Base-by-base conservation (phyloP, 2,888 invertebrate genomes). In the Platycheirus rosarum region DNA sequence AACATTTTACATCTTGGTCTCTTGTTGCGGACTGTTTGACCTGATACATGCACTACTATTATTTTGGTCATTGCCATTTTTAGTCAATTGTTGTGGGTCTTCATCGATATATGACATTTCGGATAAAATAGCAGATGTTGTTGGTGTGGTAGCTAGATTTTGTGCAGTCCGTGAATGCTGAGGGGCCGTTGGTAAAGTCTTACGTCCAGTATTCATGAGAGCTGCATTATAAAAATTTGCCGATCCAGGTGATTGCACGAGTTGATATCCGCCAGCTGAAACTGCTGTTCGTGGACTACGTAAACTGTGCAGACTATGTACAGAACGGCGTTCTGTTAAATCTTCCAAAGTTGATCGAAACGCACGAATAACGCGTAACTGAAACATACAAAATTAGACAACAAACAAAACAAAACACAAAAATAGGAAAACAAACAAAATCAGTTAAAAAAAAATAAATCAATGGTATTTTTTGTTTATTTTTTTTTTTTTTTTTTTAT, bases 321-420 rank as follows among this genome's bases (percentile, higher is more conserved):
- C 95, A 92, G 98, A 98, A 92, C 98, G 97, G 89, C 98, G 95
- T 93, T 99, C 99, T 93, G 97, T 98, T 93, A 99, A 93, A 93
- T 99, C 99, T 95, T 99, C 99, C 94, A 99, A 94, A 91, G 96
- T 98, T 90, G 98, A 98, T 94, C 97, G 98, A 97, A 99, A 99
- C 91, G 99, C 99, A 93, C 98, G 97, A 93, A 99, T 98, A 93
- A 99, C 99, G 93, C 99, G 97, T 93, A 99, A 96, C 99, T 99
- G 98, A 94, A 96, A 97, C 88, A 89, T 87, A 88, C 85, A 87
- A 89, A 89, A 88, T 88, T 87, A 87, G 88, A 89, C 88, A 89
- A 89, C 88, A 89, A 89, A 89, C 87, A 87, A 88, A 88, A 87
- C 80, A 87, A 87, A 87, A 85, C 79, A 80, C 70, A 87, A 87